These are phyloP conservation scores for Xenentodon cancila DNA, from an alignment of 2,797 vertebrate genomes.

Conservation along the genomic window DNA sequence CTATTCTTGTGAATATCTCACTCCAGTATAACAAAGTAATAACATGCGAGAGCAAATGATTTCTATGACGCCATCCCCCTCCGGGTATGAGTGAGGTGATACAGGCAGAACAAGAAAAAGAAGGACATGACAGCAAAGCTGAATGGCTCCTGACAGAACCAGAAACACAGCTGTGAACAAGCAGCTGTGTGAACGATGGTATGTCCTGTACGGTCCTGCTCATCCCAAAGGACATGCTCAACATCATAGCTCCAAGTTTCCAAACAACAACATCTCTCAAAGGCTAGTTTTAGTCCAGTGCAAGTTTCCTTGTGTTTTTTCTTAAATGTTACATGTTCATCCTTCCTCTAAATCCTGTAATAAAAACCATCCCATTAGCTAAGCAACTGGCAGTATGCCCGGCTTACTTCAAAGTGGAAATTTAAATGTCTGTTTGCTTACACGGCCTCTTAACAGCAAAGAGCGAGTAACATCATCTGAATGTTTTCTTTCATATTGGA, in stretches of 20 bases:
- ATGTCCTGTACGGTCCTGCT: slow-evolving; percentile 39
- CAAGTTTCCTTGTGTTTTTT: slow-evolving; percentile 30
- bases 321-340: slow-evolving; percentile 36
- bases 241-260: slow-evolving; percentile 47
- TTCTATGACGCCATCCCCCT: slow-evolving; percentile 39
- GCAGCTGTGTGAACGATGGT: slow-evolving; percentile 66
- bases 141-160: slow-evolving; percentile 41
- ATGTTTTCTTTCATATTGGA: slow-evolving; percentile 44
- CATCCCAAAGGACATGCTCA: slow-evolving; percentile 48
- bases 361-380: slow-evolving; percentile 67
- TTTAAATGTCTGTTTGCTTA: slow-evolving; percentile 63
- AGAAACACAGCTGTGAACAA: slow-evolving; percentile 70
- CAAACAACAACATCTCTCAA: slow-evolving; percentile 29
- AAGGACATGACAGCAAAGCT: slow-evolving; percentile 33
- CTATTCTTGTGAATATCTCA: neutral
- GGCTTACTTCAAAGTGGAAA: slow-evolving; percentile 56
- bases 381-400: slow-evolving; percentile 60
- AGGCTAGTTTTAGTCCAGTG: slow-evolving; percentile 12
- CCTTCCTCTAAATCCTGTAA: slow-evolving; percentile 46
- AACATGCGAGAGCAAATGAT: slow-evolving; percentile 19
- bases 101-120: slow-evolving; percentile 35
- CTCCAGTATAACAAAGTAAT: slow-evolving; percentile 1
- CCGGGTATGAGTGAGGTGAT: slow-evolving; percentile 26
- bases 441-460: slow-evolving; percentile 57
- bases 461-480: slow-evolving; percentile 57